Conservation (phyloP, 2,888 invertebrate genomes). For the Scrobipalpa atriplicella region DNA sequence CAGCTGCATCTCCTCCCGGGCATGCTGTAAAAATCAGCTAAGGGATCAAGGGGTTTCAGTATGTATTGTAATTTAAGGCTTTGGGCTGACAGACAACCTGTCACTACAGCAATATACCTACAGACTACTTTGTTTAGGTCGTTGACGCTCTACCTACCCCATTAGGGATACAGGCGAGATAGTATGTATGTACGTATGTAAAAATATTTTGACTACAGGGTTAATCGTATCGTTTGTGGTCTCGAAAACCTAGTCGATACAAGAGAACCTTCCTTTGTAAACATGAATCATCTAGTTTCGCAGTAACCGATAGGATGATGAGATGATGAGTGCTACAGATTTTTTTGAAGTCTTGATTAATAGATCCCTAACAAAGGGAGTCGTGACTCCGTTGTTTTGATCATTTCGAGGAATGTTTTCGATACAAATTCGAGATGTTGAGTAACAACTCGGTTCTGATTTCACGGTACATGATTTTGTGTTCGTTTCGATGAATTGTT, state of each 20-base stretch:
- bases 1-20: too few species aligned
- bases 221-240: not conserved
- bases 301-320: not conserved
- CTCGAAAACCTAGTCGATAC: not conserved
- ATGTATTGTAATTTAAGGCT: too few species aligned
- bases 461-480: not conserved
- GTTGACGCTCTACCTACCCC: too few species aligned
- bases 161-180: too few species aligned
- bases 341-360: slow-evolving; percentile 14
- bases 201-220: too few species aligned
- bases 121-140: too few species aligned
- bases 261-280: not conserved
- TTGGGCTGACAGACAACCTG: too few species aligned
- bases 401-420: slow-evolving; percentile 5
- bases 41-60: too few species aligned
- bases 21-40: too few species aligned
- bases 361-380: slow-evolving; percentile 8
- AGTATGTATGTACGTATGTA: too few species aligned
- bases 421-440: not conserved
- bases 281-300: slow-evolving; percentile 8
- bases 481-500: not conserved
- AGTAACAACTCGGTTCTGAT: not conserved
- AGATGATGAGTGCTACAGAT: slow-evolving; percentile 6
- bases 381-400: slow-evolving; percentile 5
- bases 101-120: too few species aligned